phyloP scores from a whole-genome alignment of 2,113 vertebrate species.

The Ammodytes marinus region DNA sequence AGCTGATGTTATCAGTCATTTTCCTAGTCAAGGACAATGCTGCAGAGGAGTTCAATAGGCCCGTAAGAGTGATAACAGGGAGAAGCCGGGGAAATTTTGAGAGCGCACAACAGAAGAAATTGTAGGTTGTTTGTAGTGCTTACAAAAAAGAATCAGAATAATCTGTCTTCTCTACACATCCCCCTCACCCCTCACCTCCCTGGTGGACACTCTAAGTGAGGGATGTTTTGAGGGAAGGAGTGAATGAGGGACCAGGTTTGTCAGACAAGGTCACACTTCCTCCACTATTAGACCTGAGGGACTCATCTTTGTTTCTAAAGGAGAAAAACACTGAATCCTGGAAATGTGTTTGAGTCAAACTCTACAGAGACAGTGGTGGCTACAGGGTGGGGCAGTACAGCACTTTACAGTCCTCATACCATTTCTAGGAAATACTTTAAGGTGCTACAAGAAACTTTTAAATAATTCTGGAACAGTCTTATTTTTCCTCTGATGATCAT shows the following conservation, averaged over 20 bases:
- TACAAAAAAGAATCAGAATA: slow-evolving; percentile 40
- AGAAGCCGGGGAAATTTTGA: slow-evolving; percentile 27
- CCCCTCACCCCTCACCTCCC: slow-evolving; percentile 18
- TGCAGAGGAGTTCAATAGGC: slow-evolving; percentile 44
- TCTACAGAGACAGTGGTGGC: slow-evolving; percentile 23
- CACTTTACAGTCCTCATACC: neutral
- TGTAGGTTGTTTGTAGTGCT: slow-evolving; percentile 43
- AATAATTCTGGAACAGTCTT: too few relatives aligned
- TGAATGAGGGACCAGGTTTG: slow-evolving; percentile 51
- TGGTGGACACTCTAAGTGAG: slow-evolving; percentile 34
- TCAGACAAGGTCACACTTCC: slow-evolving; percentile 66
- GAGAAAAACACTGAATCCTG: slow-evolving; percentile 38
- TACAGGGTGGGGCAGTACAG: slow-evolving; percentile 13
- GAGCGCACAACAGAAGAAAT: slow-evolving; percentile 34
- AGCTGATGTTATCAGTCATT: slow-evolving; percentile 59
- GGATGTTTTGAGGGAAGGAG: slow-evolving; percentile 53
- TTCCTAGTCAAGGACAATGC: slow-evolving; percentile 61
- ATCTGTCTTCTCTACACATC: slow-evolving; percentile 25
- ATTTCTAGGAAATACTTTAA: neutral
- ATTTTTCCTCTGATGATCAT: too few relatives aligned
- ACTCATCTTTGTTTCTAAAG: slow-evolving; percentile 50
- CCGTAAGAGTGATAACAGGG: slow-evolving; percentile 48
- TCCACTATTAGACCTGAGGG: slow-evolving; percentile 58
- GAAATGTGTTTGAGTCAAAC: slow-evolving; percentile 46
- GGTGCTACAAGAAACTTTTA: too few relatives aligned